A percentile compares a stretch with the other conserved stretches of the same genome.
Evolutionary conservation across 2,888 invertebrate species (phyloP).

Genomic region (Calameuta pallipes): DNA sequence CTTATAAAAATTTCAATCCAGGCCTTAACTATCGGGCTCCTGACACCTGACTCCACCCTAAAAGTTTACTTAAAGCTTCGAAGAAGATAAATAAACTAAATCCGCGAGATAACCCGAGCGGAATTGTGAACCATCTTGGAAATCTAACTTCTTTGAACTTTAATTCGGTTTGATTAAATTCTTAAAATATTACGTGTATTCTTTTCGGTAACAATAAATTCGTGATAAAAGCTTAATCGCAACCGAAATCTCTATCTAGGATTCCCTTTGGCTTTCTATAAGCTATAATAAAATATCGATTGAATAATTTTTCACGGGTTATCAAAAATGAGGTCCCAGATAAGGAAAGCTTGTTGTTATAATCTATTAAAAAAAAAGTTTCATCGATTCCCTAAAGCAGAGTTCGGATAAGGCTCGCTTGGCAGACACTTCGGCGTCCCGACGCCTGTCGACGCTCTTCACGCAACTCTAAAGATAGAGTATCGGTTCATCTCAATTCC

Average conservation of each 20-base stretch:
- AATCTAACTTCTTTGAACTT: background rate
- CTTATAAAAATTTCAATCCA: background rate
- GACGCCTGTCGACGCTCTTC: constrained; percentile 13
- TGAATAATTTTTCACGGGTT: background rate
- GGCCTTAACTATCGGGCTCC: background rate
- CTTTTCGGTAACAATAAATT: background rate
- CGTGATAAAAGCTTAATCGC: background rate
- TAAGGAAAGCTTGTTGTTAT: background rate
- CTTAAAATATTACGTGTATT: background rate
- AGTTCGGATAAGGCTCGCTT: constrained; percentile 36
- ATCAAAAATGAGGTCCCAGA: background rate
- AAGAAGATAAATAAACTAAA: background rate
- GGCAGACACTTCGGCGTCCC: constrained; percentile 40
- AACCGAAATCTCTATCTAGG: background rate
- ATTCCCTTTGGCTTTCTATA: background rate
- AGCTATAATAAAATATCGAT: background rate
- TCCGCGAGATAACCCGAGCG: background rate
- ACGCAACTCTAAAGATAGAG: constrained; percentile 32
- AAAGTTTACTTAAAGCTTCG: background rate
- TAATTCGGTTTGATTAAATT: background rate
- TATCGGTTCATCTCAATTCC: background rate
- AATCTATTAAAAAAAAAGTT: background rate
- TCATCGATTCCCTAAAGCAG: constrained; percentile 10
- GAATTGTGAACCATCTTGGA: background rate
- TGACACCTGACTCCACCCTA: background rate